Conservation (phyloP, 2,113 vertebrate species). For the Psophia crepitans region DNA sequence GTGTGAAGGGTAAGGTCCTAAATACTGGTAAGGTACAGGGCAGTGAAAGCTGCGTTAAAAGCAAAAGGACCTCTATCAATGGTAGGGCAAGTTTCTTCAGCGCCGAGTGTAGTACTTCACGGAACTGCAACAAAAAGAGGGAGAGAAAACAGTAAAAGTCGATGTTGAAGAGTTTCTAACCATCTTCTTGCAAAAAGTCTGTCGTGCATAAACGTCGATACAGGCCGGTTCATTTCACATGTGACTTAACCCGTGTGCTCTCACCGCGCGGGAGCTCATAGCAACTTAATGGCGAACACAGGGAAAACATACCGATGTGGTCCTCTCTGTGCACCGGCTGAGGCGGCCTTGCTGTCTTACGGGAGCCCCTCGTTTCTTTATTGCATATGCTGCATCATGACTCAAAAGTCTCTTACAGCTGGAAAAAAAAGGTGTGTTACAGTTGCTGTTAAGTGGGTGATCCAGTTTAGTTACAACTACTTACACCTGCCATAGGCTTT, state of each 20-base stretch:
- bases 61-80: neutral
- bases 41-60: neutral
- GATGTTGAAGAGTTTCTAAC: neutral
- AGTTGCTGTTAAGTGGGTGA: neutral
- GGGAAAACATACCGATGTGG: neutral
- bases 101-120: neutral
- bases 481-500: neutral
- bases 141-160: neutral
- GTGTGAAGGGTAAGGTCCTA: neutral
- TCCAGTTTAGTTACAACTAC: neutral
- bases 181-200: neutral
- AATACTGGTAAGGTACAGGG: neutral
- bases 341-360: neutral
- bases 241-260: neutral
- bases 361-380: neutral
- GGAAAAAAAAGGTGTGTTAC: neutral
- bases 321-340: neutral
- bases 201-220: fast-evolving
- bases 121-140: neutral
- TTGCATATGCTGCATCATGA: neutral
- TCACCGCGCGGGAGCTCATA: neutral
- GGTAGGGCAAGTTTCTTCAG: neutral
- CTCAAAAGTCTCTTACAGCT: neutral
- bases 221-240: neutral
- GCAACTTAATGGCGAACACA: neutral